A percentile compares a stretch with the other conserved stretches of the same genome.
phyloP scores from a whole-genome alignment of 2,888 invertebrate species.

The Heliconius sara region DNA sequence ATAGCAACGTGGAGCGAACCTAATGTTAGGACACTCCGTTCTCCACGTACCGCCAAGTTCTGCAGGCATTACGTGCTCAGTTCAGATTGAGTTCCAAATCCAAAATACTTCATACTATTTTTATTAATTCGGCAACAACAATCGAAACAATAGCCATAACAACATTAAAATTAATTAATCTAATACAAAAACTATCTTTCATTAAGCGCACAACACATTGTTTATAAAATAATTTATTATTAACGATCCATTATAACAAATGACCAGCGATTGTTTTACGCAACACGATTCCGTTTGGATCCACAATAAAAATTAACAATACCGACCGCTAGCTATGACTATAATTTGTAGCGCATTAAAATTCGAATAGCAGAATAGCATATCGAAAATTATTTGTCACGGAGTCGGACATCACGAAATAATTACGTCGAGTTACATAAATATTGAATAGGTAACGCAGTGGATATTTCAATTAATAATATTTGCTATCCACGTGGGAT shows the following conservation, averaged over 20 bases:
- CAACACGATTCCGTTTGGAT: slow-evolving; percentile 45
- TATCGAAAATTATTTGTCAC: slow-evolving; percentile 56
- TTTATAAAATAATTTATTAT: slow-evolving; percentile 48
- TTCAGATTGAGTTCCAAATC: no score
- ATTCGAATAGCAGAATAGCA: slow-evolving; percentile 49
- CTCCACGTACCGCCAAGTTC: no score
- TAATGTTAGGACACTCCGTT: no score
- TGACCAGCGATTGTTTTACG: slow-evolving; percentile 46
- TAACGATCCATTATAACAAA: slow-evolving; percentile 49
- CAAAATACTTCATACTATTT: not conserved
- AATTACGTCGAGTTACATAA: slow-evolving; percentile 56
- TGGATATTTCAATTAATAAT: slow-evolving; percentile 59
- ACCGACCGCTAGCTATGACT: slow-evolving; percentile 46
- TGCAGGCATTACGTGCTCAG: no score
- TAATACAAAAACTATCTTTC: slow-evolving; percentile 37
- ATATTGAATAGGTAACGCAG: slow-evolving; percentile 55
- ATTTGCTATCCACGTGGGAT: slow-evolving; percentile 52
- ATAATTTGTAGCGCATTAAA: slow-evolving; percentile 47
- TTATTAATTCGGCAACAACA: slow-evolving; percentile 1
- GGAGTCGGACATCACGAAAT: slow-evolving; percentile 54
- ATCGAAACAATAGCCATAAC: slow-evolving; percentile 13
- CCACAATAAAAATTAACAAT: slow-evolving; percentile 50
- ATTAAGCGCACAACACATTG: slow-evolving; percentile 39
- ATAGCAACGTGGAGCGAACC: no score
- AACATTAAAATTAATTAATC: slow-evolving; percentile 40